These are phyloP conservation scores for Anoplophora glabripennis DNA, from an alignment of 1,140 invertebrate species.

Conservation along the genomic window DNA sequence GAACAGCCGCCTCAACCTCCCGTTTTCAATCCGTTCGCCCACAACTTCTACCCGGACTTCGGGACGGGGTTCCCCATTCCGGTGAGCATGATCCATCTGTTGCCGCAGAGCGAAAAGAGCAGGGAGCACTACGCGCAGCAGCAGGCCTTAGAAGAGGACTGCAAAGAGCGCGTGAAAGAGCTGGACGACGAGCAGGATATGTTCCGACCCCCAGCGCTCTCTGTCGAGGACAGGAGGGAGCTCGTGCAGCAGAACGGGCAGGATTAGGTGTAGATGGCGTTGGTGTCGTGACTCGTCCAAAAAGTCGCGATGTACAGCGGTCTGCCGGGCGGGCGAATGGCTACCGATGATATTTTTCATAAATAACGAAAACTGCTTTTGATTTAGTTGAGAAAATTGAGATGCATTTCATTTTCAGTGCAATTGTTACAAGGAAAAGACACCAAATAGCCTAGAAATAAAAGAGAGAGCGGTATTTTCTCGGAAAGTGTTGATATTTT, in stretches of 20 bases:
- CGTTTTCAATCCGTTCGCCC: slow-evolving; percentile 69
- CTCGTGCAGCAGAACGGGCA: slow-evolving; percentile 65
- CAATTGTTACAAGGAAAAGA: too few relatives aligned
- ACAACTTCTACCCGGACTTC: slow-evolving; percentile 79
- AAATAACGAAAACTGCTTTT: too few relatives aligned
- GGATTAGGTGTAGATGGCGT: slow-evolving; percentile 51
- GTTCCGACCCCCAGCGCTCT: slow-evolving; percentile 55
- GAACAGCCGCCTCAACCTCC: slow-evolving; percentile 53
- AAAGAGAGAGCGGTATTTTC: too few relatives aligned
- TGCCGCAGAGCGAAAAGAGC: slow-evolving; percentile 73
- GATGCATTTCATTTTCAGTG: too few relatives aligned
- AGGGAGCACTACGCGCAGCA: slow-evolving; percentile 55
- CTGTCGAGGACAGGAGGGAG: slow-evolving; percentile 55
- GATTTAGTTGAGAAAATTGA: too few relatives aligned
- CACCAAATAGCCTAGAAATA: too few relatives aligned
- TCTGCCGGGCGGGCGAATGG: too few relatives aligned
- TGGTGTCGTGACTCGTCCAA: slow-evolving; percentile 1
- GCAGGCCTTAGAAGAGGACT: slow-evolving; percentile 59
- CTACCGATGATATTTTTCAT: too few relatives aligned
- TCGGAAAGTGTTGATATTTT: too few relatives aligned
- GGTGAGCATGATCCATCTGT: slow-evolving; percentile 76
- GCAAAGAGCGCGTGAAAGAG: slow-evolving; percentile 60
- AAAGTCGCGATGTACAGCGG: not conserved
- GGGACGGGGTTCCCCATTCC: slow-evolving; percentile 74
- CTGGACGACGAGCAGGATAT: slow-evolving; percentile 60